Evolutionary conservation across 2,113 vertebrate genomes (phyloP).

Genomic region (Ginglymostoma cirratum): DNA sequence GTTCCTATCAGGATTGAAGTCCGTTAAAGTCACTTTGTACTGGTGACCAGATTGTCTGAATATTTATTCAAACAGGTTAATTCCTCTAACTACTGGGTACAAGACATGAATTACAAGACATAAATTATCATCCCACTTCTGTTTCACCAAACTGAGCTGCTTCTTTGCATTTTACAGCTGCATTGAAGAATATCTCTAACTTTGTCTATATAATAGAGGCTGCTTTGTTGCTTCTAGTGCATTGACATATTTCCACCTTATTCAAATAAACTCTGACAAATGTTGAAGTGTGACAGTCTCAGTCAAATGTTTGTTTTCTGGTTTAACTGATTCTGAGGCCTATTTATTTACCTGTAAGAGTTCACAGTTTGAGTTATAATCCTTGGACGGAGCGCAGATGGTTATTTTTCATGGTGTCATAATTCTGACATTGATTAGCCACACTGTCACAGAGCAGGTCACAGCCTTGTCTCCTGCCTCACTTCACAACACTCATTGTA

Average conservation of each 20-base stretch:
- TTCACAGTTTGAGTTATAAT: not conserved
- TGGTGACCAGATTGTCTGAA: not conserved
- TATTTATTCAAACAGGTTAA: not conserved
- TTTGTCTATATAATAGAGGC: not conserved
- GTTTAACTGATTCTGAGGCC: not conserved
- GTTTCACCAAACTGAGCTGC: not conserved
- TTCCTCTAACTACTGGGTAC: not conserved
- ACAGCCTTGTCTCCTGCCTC: not conserved
- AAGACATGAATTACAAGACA: not conserved
- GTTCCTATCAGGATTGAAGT: not conserved
- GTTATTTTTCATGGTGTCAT: not conserved
- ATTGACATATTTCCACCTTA: not conserved
- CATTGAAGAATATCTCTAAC: not conserved
- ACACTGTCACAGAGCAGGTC: not conserved
- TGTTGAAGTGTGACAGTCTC: not conserved
- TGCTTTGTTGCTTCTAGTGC: not conserved
- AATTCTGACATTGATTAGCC: not conserved
- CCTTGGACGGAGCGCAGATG: not conserved
- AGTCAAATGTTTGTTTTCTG: not conserved
- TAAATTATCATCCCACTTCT: not conserved
- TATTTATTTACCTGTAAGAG: not conserved
- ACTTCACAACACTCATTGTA: not conserved
- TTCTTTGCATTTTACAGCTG: not conserved
- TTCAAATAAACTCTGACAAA: not conserved
- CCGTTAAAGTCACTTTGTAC: not conserved